These are phyloP conservation scores for Rhagologus leucostigma DNA, from an alignment of 2,113 vertebrate genomes.

Conservation along the genomic window DNA sequence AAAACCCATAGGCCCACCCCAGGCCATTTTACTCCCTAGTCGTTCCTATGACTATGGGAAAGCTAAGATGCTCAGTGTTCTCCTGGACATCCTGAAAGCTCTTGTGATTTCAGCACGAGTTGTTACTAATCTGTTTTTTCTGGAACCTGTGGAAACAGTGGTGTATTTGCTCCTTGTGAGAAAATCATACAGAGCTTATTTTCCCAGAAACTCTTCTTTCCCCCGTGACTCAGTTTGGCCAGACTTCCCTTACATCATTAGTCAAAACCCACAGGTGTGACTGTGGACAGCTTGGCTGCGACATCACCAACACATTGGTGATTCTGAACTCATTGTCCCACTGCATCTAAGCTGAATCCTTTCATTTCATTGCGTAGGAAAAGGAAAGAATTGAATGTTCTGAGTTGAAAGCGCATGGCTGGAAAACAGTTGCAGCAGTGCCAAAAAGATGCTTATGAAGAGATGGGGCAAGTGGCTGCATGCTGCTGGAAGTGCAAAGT, in stretches of 20 bases:
- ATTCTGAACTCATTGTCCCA: not conserved
- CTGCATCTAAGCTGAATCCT: not conserved
- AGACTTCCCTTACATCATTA: not conserved
- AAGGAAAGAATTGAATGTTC: not conserved
- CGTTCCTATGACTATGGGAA: not conserved
- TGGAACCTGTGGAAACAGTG: not conserved
- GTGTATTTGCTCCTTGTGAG: not conserved
- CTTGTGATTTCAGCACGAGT: not conserved
- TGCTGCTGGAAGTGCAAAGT: not conserved
- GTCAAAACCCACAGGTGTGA: not conserved
- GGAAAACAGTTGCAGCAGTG: not conserved
- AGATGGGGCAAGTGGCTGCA: not conserved
- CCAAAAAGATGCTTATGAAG: not conserved
- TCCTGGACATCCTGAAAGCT: not conserved
- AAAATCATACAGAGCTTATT: not conserved
- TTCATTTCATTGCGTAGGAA: not conserved
- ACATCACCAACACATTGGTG: fast-evolving
- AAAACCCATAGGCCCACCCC: not conserved
- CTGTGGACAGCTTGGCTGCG: not conserved
- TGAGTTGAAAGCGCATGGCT: not conserved
- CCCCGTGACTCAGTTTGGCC: not conserved
- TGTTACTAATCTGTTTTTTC: not conserved
- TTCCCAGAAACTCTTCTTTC: conserved; percentile 3
- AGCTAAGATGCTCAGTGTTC: not conserved
- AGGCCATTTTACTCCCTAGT: not conserved